Evolutionary conservation across 1,140 invertebrate species (phyloP), one percentile per base, ranked within the genome.

Genomic region (Episyrphus balteatus): DNA sequence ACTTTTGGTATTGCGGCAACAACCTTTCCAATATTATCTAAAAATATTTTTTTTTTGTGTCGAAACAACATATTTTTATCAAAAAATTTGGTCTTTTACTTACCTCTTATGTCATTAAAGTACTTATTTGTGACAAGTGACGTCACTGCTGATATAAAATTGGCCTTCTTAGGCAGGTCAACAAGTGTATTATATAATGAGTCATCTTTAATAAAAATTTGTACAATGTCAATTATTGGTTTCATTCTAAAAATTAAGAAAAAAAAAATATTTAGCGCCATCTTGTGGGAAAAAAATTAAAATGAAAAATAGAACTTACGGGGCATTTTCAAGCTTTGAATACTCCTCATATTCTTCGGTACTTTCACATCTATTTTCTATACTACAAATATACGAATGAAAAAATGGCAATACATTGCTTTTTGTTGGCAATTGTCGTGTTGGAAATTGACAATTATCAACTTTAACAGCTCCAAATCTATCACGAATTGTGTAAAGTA

Each of bases 301-400:
- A 10, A 42, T 15, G 30, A 12, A 42, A 9, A 42, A 42, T 2
- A 14, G 6, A 42, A 62, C 73, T 74, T 71, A 82, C 80, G 71
- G 78, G 17, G 80, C 73, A 40, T 76, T 75, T 44, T 72, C 67
- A 58, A 74, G 80, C 15, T 69, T 62, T n/a, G 78, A 77, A 55
- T 79, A 72, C 52, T 78, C 73, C 50, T 78, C 71, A 57, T 75
- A 81, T 43, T 75, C 59, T 33, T 75, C 70, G 19, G 79, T 56
- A 1, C 68, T 60, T 2, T 71, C 63, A 53, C 80, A 82, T 3
- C 77, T 72, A 55, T 80, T 82, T 57, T 78, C 76, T 32, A 81
- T 65, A 51, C 72, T 78, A 59, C 80, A 82, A 19, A 82, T 73
- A 54, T 80, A 82, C 14, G 77, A 81, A 56, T 81, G 79, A 17